Percentiles rank a stretch among this genome's conserved stretches.
Conservation (phyloP, 2,888 invertebrate genomes). For the Argyresthia albistria region DNA sequence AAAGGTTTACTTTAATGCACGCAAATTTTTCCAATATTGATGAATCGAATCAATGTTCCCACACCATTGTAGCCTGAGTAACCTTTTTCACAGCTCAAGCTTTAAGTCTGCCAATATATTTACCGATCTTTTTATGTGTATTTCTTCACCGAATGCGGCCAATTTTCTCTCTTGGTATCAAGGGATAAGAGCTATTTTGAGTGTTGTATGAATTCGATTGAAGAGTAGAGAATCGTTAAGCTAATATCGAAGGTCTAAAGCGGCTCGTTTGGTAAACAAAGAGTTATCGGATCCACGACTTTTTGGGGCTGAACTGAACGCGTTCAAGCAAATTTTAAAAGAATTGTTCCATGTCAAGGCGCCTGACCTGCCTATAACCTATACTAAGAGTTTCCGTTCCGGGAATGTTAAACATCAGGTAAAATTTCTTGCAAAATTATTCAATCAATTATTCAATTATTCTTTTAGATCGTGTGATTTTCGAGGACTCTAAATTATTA, state of each 20-base stretch:
- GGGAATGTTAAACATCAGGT: no score
- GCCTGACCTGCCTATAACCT: conserved; percentile 25
- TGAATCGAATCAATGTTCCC: conserved; percentile 48
- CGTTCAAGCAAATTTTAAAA: conserved; percentile 36
- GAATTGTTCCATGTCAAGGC: conserved; percentile 16
- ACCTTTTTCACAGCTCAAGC: conserved; percentile 38
- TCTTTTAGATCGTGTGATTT: no score
- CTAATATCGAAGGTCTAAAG: conserved; percentile 25
- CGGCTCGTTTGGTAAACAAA: conserved; percentile 26
- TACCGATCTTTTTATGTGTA: conserved; percentile 32
- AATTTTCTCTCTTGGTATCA: conserved; percentile 10
- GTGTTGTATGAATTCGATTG: conserved; percentile 9
- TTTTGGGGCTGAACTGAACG: conserved; percentile 25
- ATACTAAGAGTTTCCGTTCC: no score
- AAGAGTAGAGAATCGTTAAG: conserved; percentile 40
- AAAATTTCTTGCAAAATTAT: no score
- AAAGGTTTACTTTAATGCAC: conserved; percentile 13
- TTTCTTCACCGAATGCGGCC: conserved; percentile 18
- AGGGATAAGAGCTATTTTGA: conserved; percentile 1
- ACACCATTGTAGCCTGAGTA: conserved; percentile 31
- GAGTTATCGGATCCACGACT: conserved; percentile 53
- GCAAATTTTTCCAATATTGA: conserved; percentile 44
- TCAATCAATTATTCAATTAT: no score
- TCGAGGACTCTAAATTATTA: no score
- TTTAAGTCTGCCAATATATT: conserved; percentile 35